Conservation (phyloP, 2,888 invertebrate genomes). For the Tachystola acroxantha region DNA sequence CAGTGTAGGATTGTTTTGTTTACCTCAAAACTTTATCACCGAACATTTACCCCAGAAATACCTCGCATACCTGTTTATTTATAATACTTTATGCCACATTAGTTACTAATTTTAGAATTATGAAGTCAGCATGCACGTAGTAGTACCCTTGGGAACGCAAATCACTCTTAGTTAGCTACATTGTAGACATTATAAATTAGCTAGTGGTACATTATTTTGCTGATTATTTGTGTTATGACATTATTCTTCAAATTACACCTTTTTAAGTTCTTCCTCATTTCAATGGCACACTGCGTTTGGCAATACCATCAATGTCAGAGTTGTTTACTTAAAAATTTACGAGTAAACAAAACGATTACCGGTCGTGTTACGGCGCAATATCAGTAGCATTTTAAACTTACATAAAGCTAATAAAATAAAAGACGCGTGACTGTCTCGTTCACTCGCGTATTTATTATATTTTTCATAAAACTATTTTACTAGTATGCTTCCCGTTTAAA, state of each 20-base stretch:
- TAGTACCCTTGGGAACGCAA: constrained; percentile 52
- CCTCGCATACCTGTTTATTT: constrained; percentile 48
- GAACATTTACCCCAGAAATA: constrained; percentile 47
- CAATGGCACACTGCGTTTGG: constrained; percentile 28
- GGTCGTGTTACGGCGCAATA: constrained; percentile 34
- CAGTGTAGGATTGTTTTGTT: constrained; percentile 17
- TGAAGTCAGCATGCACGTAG: constrained; percentile 65
- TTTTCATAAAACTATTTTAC: constrained; percentile 9
- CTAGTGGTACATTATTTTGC: constrained; percentile 24
- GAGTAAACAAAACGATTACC: constrained; percentile 34
- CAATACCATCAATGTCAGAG: constrained; percentile 40
- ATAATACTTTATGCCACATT: constrained; percentile 46
- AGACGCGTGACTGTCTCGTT: constrained; percentile 19
- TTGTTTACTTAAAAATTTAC: constrained; percentile 42
- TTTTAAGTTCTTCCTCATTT: constrained; percentile 23
- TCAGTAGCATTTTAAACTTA: constrained; percentile 29
- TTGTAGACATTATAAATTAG: constrained; percentile 43
- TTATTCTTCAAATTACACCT: constrained; percentile 14
- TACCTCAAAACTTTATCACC: constrained; percentile 28
- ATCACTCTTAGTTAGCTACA: constrained; percentile 50
- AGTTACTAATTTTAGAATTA: constrained; percentile 57
- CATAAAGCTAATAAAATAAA: constrained; percentile 30
- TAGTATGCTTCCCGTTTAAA: too few relatives aligned
- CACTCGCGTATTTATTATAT: constrained; percentile 14
- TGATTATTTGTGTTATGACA: constrained; percentile 17